Base-by-base conservation (phyloP, 2,113 vertebrate genomes). In the Corythornis madagascariensis region DNA sequence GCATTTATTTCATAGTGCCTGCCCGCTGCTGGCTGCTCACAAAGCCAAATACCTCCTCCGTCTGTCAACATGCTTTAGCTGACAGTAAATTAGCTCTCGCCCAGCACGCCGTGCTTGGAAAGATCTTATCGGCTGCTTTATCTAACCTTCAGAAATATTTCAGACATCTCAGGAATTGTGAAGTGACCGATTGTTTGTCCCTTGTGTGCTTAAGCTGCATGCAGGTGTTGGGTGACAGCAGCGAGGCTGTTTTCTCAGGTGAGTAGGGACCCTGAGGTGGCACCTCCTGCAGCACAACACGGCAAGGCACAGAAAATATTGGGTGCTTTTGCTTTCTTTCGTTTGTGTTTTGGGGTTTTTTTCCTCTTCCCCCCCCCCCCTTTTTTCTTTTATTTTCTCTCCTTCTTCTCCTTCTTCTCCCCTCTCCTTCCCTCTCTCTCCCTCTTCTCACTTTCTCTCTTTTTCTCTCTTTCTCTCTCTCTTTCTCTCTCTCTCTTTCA, bases 61-160 rank as follows among this genome's bases (percentile, higher is more conserved):
- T 98, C 96, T 98, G 97, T 97, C 97, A 97, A 69, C 96, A 78
- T 74, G 93, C 91, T 91, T 97, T 96, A 94, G 93, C 86, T 91
- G 72, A 92, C 94, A 76, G 80, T 97, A 97, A 97, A 97, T 97
- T 96, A 96, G 92, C 89, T 94, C 94, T 94, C 92, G 89, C 84
- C 91, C 94, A 96, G 87, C 69, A 67, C 31, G 53, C 93, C 91
- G 82, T 94, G 93, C 90, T 93, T 94, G 96, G 96, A 94, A 97
- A 96, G 92, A 97, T 92, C 87, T 93, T 97, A 97, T 97, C 97
- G 94, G 84, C 86, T 96, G 72, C 96, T 98, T 97, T 96, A 97
- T 96, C 97, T 97, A 97, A 97, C 97, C 97, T 97, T 96, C 93
- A 96, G 88, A 98, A 98, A 96, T 89, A 97, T 97, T 97, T 97